Evolutionary conservation across 2,797 vertebrate species (phyloP), one percentile per base, ranked within the genome.

Genomic region (Leptatherina wallacei): DNA sequence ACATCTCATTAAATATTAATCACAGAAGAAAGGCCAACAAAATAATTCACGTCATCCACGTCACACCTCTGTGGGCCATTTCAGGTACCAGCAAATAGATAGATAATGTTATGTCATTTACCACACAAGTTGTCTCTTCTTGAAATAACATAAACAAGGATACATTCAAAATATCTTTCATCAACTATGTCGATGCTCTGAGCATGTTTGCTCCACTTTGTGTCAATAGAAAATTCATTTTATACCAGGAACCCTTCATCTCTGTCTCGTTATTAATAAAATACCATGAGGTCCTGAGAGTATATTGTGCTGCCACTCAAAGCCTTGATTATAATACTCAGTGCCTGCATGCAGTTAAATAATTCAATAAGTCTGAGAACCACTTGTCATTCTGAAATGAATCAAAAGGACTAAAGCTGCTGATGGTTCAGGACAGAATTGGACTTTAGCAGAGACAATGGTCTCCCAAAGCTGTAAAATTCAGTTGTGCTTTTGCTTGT

Each of bases 1-100:
- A 87, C 77, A 84, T 36, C 66, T 68, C 76, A 90, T 91, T 72
- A 87, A 91, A 85, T 78, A 93, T 92, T 83, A 84, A 90, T 81
- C 24, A 76, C 69, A 77, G 66, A 80, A 65, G 78, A 62, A 71
- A 77, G 68, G 80, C 73, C 78, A 77, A 85, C 82, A 85, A 82
- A 77, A 84, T 82, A 85, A 82, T 88, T 79, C 85, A 77, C 66
- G 73, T 73, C 52, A 57, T 79, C 70, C 61, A 75, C 80, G 80
- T 87, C 77, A 71, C 82, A 87, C 68, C 69, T 81, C 70, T 55
- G 51, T 30, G 27, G 40, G 65, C 58, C 63, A 59, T 72, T 84
- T 77, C 71, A 71, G 72, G 70, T 51, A 67, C 73, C 74, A 76
- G 75, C 66, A 77, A 58, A 54, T 68, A 62, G 51, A 71, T 16